Percentiles rank a stretch among this genome's conserved stretches.
Evolutionary conservation across 2,113 vertebrate species (phyloP).

Genomic region (Oostethus manadensis): DNA sequence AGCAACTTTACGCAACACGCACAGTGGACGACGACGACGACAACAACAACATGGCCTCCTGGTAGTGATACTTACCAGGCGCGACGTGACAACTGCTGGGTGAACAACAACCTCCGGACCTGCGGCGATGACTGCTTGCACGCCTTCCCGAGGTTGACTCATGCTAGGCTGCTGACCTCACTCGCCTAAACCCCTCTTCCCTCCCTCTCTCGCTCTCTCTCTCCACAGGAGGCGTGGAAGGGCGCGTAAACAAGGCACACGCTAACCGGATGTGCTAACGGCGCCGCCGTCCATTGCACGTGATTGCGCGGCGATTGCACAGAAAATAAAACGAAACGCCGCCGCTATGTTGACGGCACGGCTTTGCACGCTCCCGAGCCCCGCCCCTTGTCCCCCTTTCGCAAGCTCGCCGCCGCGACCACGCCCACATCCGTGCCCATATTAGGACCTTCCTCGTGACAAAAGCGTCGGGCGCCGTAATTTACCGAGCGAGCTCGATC

Average conservation of each 20-base stretch:
- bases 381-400: slow-evolving; percentile 2
- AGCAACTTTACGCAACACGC: neutral
- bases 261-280: slow-evolving; percentile 29
- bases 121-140: slow-evolving; percentile 63
- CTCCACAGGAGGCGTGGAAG: neutral
- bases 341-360: slow-evolving; percentile 22
- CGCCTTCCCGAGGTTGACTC: slow-evolving; percentile 74
- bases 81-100: slow-evolving; percentile 18
- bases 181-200: slow-evolving; percentile 7
- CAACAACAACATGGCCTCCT: neutral
- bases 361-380: neutral
- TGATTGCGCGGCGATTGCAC: slow-evolving; percentile 57
- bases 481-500: slow-evolving; percentile 63
- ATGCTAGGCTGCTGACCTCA: slow-evolving; percentile 76
- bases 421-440: slow-evolving; percentile 74
- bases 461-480: slow-evolving; percentile 46
- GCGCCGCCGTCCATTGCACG: slow-evolving; percentile 49
- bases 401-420: slow-evolving; percentile 34
- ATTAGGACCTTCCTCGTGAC: slow-evolving; percentile 65
- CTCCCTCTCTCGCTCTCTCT: neutral
- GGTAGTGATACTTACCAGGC: slow-evolving; percentile 47
- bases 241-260: slow-evolving; percentile 27
- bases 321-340: slow-evolving; percentile 6
- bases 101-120: slow-evolving; percentile 10
- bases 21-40: neutral